Evolutionary conservation across 2,888 invertebrate species (phyloP), one percentile per base, ranked within the genome.

Genomic region (Phaedon cochleariae): DNA sequence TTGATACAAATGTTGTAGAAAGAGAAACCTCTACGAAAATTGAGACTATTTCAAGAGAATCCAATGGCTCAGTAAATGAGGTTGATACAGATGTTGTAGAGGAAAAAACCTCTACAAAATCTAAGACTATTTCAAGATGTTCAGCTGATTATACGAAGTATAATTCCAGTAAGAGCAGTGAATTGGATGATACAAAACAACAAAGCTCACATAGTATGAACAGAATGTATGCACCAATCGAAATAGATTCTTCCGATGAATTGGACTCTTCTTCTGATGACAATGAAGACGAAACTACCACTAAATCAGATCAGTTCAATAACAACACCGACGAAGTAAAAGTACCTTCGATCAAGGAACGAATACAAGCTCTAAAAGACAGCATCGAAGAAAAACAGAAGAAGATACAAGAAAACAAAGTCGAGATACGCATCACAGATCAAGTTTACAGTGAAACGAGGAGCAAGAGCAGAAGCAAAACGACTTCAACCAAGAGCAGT

Each of bases 141-240:
- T 82, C 81, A 71, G 65, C 79, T 77, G 74, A 76, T 77, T 82
- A 81, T 81, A 80, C 74, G 29, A 65, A 77, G 76, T 80, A 79
- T 73, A 83, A 80, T 74, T 76, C 64, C 59, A 76, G 77, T 72
- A 73, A 73, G 76, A 79, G 79, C 70, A 45, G 54, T 51, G 17
- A 61, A 34, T 17, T 46, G 37, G 45, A 51, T 22, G 60, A 52
- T 46, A 45, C 12, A 41, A n/a, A 41, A n/a, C 41, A 34, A 34
- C 10, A 12, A 10, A 26, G 26, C 26, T 26, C 26, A 26, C 26
- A 1, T 10, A 34, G 10, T 3, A 2, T 15, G 15, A 58, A 6
- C 29, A 45, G 0, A 22, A 15, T 53, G 17, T 53, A 59, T 20
- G 17, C 20, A 37, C n/a, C 48, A 0, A 18, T 59, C 37, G 31